A percentile compares a stretch with the other conserved stretches of the same genome.
phyloP scores from a whole-genome alignment of 1,140 invertebrate species.

The Mylabris phalerata region DNA sequence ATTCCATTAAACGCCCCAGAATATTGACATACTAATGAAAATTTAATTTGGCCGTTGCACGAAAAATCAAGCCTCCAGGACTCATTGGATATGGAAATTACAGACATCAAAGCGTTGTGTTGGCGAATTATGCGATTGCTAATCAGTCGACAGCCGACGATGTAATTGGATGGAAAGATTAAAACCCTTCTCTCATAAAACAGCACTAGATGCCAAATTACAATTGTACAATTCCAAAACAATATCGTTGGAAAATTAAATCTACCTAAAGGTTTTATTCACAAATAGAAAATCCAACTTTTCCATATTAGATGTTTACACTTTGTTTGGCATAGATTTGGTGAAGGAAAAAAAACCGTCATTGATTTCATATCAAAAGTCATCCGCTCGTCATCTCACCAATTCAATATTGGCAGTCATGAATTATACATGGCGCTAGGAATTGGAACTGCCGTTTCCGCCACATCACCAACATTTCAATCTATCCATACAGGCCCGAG shows the following conservation, averaged over 20 bases:
- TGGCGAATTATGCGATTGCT: constrained; percentile 19
- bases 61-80: constrained; percentile 27
- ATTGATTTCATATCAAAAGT: constrained; percentile 23
- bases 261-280: too few relatives aligned
- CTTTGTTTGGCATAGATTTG: constrained; percentile 15
- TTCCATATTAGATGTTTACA: constrained; percentile 19
- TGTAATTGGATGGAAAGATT: constrained; percentile 11
- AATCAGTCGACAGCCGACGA: constrained; percentile 14
- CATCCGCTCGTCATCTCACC: constrained; percentile 20
- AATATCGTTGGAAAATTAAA: too few relatives aligned
- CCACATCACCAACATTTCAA: too few relatives aligned
- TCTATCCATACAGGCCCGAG: too few relatives aligned
- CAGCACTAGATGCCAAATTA: too few relatives aligned
- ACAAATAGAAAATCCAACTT: neutral
- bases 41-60: constrained; percentile 30
- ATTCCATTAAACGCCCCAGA: constrained; percentile 33
- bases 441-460: constrained; percentile 18
- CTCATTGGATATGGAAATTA: constrained; percentile 27
- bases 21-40: constrained; percentile 37
- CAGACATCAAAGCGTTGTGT: constrained; percentile 28
- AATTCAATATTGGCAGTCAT: constrained; percentile 23
- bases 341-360: constrained; percentile 1
- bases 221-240: too few relatives aligned
- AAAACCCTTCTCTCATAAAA: neutral
- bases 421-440: constrained; percentile 21